A percentile compares a stretch with the other conserved stretches of the same genome.
These are phyloP conservation scores for Eupeodes latifasciatus DNA, from an alignment of 2,888 invertebrate genomes.

Conservation along the genomic window DNA sequence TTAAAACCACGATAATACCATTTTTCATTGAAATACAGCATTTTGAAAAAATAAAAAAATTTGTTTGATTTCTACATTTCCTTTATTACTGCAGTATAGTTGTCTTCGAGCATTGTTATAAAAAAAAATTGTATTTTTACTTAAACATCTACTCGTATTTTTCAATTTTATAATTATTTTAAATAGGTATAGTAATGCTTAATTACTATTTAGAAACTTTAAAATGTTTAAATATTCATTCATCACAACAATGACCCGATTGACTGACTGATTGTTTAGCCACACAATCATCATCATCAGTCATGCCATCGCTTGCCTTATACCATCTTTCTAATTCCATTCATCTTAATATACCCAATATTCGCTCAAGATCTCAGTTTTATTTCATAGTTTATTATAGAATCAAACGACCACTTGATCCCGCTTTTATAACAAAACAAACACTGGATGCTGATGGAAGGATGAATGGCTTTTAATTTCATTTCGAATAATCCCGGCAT, in stretches of 20 bases:
- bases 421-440: slow-evolving; percentile 45
- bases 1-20: too few species aligned
- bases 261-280: slow-evolving; percentile 3
- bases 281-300: slow-evolving; percentile 1
- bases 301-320: slow-evolving; percentile 14
- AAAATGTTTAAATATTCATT: background rate
- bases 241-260: slow-evolving; percentile 2
- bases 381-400: slow-evolving; percentile 22
- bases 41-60: too few species aligned
- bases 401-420: slow-evolving; percentile 67
- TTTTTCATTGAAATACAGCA: too few species aligned
- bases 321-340: too few species aligned
- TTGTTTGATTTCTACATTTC: too few species aligned
- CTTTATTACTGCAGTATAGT: too few species aligned
- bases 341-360: background rate
- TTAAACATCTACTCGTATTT: too few species aligned
- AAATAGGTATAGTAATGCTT: too few species aligned
- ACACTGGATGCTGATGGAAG: background rate
- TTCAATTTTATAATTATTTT: too few species aligned
- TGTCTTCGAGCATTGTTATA: too few species aligned
- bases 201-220: background rate
- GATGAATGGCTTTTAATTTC: slow-evolving; percentile 66
- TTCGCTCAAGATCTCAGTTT: background rate
- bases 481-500: slow-evolving; percentile 31
- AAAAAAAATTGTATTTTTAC: too few species aligned